These are phyloP conservation scores for Tauraco hartlaubi DNA, from an alignment of 2,797 vertebrate species.

Conservation along the genomic window DNA sequence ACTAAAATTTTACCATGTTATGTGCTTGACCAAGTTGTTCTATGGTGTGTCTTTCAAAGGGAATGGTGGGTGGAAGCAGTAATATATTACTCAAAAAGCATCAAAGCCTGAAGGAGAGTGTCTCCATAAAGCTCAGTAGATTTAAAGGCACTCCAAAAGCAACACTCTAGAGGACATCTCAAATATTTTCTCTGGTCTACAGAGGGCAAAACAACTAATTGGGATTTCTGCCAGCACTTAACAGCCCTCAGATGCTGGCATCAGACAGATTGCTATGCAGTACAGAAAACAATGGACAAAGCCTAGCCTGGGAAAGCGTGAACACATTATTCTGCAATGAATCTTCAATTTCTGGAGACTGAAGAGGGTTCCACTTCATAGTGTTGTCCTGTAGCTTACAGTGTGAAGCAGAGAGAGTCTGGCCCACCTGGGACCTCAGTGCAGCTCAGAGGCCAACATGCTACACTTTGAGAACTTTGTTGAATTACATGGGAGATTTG, in stretches of 20 bases:
- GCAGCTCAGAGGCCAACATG: background rate
- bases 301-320: background rate
- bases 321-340: background rate
- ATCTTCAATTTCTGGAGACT: background rate
- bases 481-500: background rate
- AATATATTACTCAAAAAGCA: background rate
- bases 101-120: background rate
- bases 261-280: background rate
- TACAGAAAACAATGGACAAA: background rate
- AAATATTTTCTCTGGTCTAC: background rate
- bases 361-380: background rate
- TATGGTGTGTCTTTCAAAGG: background rate
- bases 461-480: background rate
- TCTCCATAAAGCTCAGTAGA: background rate
- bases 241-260: background rate
- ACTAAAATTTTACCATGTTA: background rate
- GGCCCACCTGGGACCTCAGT: background rate
- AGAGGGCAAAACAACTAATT: background rate
- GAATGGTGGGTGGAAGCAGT: background rate
- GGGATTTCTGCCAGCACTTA: background rate
- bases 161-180: background rate
- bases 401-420: background rate
- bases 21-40: background rate
- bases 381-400: background rate
- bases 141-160: background rate